Evolutionary conservation across 2,888 invertebrate genomes (phyloP), one percentile per base, ranked within the genome.

Genomic region (Ceramica pisi): DNA sequence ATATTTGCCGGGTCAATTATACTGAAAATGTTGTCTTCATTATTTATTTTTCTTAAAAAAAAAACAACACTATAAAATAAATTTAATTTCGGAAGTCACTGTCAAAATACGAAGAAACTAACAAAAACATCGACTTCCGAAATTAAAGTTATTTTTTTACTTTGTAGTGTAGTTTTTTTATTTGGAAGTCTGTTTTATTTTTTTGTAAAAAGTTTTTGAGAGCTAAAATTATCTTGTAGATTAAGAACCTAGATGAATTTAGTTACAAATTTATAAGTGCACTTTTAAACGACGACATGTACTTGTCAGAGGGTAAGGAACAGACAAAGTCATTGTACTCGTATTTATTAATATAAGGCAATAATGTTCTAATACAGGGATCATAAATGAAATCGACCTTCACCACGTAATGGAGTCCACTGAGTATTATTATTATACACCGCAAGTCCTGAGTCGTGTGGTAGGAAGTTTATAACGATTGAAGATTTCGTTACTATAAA

Each of bases 301-400:
- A 10, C 8, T 53, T 56, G n/a, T 19, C n/a, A 57, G 59, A 41
- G 60, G 61, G 56, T 21, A 35, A 31, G 8, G 60, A 23, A 48
- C 61, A 55, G 41, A 1, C 61, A 19, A 46, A 64, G 68, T 80
- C 70, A 50, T 70, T 55, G 66, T 70, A 69, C 77, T 74, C 72
- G 68, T 72, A 80, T 55, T 50, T 66, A 72, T 81, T 83, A 82
- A 86, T 84, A 81, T 80, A 88, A 80, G 78, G 76, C 87, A 87
- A 87, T 87, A 88, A 90, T 88, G 87, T 88, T 90, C 89, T 88
- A 92, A 92, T 90, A 91, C 89, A 87, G 90, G 82, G 91, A 90
- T 91, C 89, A 89, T 92, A 90, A 93, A 94, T 93, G 90, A 92
- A 93, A 93, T 92, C 92, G 93, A 94, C 93, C 93, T 94, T 92